These are phyloP conservation scores for Mythimna vitellina DNA, from an alignment of 2,888 invertebrate species.

Conservation along the genomic window DNA sequence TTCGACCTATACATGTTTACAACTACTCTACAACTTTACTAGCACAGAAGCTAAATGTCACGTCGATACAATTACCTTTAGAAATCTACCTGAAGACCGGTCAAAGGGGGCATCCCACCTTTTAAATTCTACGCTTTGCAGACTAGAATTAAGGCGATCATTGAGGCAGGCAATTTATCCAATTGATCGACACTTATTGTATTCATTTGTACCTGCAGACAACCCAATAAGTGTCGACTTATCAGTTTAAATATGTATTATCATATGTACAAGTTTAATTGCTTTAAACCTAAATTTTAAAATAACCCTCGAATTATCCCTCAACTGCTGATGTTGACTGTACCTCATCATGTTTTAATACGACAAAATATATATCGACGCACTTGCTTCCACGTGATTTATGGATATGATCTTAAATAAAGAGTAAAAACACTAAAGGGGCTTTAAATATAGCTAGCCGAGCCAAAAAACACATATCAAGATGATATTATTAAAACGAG, in stretches of 20 bases:
- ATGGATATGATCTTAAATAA: conserved; percentile 23
- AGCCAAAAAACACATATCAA: conserved; percentile 38
- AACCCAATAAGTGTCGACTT: not conserved
- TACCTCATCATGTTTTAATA: conserved; percentile 35
- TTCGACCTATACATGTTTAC: not conserved
- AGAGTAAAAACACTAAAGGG: conserved; percentile 35
- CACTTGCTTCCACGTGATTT: conserved; percentile 31
- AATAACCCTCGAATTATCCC: conserved; percentile 1
- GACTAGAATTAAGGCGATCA: not conserved
- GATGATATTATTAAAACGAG: conserved; percentile 67
- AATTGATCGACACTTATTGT: not conserved
- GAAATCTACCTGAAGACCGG: conserved; percentile 30
- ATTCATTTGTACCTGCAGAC: not conserved
- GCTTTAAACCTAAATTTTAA: not conserved
- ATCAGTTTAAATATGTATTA: not conserved
- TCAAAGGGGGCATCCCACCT: conserved; percentile 5
- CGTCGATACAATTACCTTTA: conserved; percentile 24
- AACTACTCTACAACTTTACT: conserved; percentile 18
- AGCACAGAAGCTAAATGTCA: conserved; percentile 40
- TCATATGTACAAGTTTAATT: not conserved
- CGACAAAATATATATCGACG: conserved; percentile 27
- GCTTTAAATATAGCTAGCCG: conserved; percentile 29
- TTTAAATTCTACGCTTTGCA: not conserved
- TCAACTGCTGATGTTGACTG: conserved; percentile 9
- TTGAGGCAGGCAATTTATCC: not conserved